Evolutionary conservation across 1,140 invertebrate species (phyloP).

Genomic region (Brachionus rotundiformis): DNA sequence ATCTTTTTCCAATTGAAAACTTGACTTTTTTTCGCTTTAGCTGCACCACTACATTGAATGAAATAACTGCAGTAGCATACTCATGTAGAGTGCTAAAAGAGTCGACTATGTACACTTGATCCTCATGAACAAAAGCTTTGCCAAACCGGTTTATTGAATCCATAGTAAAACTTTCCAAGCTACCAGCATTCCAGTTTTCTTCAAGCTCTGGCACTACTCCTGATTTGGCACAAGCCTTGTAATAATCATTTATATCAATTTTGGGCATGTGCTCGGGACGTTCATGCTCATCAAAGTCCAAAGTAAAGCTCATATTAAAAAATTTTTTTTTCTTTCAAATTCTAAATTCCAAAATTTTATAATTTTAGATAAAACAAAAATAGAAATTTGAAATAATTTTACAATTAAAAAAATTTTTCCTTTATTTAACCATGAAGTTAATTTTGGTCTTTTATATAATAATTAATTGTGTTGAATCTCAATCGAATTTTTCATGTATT

Average conservation of each 20-base stretch:
- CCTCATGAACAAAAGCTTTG: slow-evolving; percentile 13
- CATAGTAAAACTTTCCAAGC: not conserved
- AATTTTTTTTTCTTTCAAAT: not conserved
- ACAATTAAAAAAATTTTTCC: not conserved
- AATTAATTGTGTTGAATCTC: not conserved
- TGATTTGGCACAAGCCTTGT: not conserved
- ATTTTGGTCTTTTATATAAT: not conserved
- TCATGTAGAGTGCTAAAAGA: not conserved
- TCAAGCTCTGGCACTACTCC: not conserved
- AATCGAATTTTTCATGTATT: not conserved
- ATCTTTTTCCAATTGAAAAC: not conserved
- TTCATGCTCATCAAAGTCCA: slow-evolving; percentile 16
- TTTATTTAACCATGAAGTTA: not conserved
- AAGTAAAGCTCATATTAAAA: slow-evolving; percentile 18
- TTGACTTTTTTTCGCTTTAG: not conserved
- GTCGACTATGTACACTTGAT: slow-evolving; percentile 20
- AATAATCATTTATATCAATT: slow-evolving; percentile 24
- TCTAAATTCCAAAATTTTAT: not conserved
- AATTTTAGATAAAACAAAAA: not conserved
- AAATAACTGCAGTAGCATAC: not conserved
- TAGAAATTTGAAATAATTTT: not conserved
- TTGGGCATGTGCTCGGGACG: not conserved
- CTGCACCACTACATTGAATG: not conserved
- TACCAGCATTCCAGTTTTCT: not conserved
- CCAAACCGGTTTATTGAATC: slow-evolving; percentile 21